Conservation (phyloP, 2,888 invertebrate species). For the Apodemia zela region DNA sequence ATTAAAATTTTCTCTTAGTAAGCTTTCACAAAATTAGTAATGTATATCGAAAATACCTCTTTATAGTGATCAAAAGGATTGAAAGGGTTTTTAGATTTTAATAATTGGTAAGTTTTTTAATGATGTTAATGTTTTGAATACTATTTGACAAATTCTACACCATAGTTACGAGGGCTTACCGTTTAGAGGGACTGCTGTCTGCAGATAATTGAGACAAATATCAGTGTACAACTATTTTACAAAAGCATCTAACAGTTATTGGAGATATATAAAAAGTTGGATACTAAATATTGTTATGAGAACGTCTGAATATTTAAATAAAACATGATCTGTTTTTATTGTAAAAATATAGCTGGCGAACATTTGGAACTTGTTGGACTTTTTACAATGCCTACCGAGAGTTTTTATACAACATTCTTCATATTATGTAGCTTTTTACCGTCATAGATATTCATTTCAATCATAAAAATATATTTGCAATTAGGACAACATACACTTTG, state of each 20-base stretch:
- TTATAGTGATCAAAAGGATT: conserved; percentile 73
- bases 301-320: conserved; percentile 36
- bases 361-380: conserved; percentile 10
- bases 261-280: conserved; percentile 29
- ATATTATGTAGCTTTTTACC: too few relatives aligned
- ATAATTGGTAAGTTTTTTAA: conserved; percentile 70
- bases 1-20: conserved; percentile 43
- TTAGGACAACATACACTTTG: too few relatives aligned
- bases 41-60: conserved; percentile 74
- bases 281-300: conserved; percentile 25
- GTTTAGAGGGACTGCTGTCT: conserved; percentile 23
- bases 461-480: too few relatives aligned
- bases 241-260: conserved; percentile 24
- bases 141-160: conserved; percentile 70
- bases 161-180: conserved; percentile 37
- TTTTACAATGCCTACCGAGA: background rate
- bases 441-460: too few relatives aligned
- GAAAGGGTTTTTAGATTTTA: conserved; percentile 71
- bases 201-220: conserved; percentile 1
- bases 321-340: conserved; percentile 32
- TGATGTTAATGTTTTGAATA: conserved; percentile 67
- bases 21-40: conserved; percentile 53
- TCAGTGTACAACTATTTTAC: conserved; percentile 14
- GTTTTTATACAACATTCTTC: background rate
- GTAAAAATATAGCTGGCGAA: conserved; percentile 7